Evolutionary conservation across 1,140 invertebrate species (phyloP).

Genomic region (Cyclargus thomasi): DNA sequence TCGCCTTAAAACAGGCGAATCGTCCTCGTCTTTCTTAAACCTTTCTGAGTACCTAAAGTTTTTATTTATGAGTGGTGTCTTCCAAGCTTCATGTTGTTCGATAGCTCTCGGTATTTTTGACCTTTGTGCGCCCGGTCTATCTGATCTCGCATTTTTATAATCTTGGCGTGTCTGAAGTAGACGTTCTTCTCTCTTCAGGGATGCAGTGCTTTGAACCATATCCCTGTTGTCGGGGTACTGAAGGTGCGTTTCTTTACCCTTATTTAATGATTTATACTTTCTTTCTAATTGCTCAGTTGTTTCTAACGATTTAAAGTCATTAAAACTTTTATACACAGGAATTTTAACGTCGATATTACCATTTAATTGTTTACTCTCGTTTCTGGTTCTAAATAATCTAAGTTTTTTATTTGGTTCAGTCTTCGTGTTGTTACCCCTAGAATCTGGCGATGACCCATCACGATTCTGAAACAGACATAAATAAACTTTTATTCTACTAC

Average conservation of each 20-base stretch:
- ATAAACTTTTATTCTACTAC: constrained; percentile 22
- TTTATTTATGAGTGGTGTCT: constrained; percentile 63
- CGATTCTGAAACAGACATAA: constrained; percentile 38
- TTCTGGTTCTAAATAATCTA: constrained; percentile 83
- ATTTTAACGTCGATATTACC: constrained; percentile 45
- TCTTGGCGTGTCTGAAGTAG: constrained; percentile 64
- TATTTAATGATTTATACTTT: constrained; percentile 61
- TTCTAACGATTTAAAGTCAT: constrained; percentile 60
- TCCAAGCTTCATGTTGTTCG: constrained; percentile 61
- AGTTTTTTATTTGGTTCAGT: constrained; percentile 76
- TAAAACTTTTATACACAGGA: constrained; percentile 44
- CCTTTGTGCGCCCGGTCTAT: constrained; percentile 63
- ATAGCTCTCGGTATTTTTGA: constrained; percentile 61
- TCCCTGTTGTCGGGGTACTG: constrained; percentile 62
- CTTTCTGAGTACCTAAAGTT: constrained; percentile 72
- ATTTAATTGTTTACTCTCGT: constrained; percentile 78
- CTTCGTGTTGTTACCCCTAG: constrained; percentile 69
- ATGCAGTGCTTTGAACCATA: constrained; percentile 64
- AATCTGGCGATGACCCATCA: constrained; percentile 76
- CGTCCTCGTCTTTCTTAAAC: constrained; percentile 60
- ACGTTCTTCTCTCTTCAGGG: constrained; percentile 68
- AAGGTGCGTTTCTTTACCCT: constrained; percentile 62
- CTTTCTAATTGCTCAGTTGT: constrained; percentile 59
- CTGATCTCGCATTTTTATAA: constrained; percentile 54
- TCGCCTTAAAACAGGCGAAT: constrained; percentile 57